These are phyloP conservation scores for Podabrus alpinus DNA, from an alignment of 2,888 invertebrate species.

Conservation along the genomic window DNA sequence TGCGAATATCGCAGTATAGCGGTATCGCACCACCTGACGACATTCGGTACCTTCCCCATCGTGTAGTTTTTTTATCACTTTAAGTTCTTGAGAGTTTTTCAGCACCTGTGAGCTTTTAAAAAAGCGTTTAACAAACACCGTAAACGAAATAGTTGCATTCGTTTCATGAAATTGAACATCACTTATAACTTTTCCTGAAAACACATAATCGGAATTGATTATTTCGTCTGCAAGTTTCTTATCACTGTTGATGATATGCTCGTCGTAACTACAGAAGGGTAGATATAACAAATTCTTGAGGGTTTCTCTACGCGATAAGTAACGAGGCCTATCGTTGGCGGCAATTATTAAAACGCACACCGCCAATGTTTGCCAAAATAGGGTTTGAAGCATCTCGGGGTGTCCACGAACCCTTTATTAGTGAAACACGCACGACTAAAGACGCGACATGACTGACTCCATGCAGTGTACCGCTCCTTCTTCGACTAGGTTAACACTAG, in stretches of 20 bases:
- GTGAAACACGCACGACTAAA: slow-evolving; percentile 45
- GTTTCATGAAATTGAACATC: slow-evolving; percentile 40
- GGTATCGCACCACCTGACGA: slow-evolving; percentile 49
- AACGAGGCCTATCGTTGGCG: slow-evolving; percentile 17
- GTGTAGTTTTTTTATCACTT: slow-evolving; percentile 47
- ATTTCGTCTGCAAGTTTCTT: slow-evolving; percentile 44
- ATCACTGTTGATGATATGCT: slow-evolving; percentile 47
- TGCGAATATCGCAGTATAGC: slow-evolving; percentile 53
- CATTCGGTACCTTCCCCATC: slow-evolving; percentile 53
- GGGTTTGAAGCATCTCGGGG: slow-evolving; percentile 24
- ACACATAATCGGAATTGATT: slow-evolving; percentile 46
- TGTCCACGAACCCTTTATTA: slow-evolving; percentile 27
- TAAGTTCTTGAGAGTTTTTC: slow-evolving; percentile 45
- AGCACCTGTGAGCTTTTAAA: slow-evolving; percentile 48
- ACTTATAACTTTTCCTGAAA: slow-evolving; percentile 52
- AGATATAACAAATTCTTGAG: slow-evolving; percentile 35
- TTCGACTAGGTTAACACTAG: slow-evolving; percentile 48
- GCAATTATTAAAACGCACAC: slow-evolving; percentile 16
- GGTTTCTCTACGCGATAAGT: slow-evolving; percentile 34
- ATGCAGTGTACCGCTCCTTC: slow-evolving; percentile 51
- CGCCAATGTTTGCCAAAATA: slow-evolving; percentile 23
- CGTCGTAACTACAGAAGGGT: slow-evolving; percentile 52
- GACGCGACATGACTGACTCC: slow-evolving; percentile 50
- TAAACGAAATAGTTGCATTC: slow-evolving; percentile 46
- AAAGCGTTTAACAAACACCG: slow-evolving; percentile 49